These are phyloP conservation scores for Gerris lacustris DNA, from an alignment of 2,888 invertebrate species.

Conservation along the genomic window DNA sequence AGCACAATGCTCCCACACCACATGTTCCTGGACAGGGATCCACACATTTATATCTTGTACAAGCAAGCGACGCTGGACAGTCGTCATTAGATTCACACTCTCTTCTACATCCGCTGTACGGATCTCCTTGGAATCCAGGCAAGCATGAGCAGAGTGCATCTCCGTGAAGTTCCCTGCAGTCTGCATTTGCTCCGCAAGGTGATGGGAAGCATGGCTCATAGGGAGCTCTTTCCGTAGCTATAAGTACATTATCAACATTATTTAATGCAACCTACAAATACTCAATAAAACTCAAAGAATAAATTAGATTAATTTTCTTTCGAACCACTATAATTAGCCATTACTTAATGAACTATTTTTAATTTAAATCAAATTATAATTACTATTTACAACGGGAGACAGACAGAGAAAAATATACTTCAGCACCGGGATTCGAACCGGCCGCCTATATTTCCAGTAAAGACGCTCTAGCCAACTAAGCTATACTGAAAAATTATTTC, in stretches of 20 bases:
- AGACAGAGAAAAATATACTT: no score
- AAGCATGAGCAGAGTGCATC: conserved; percentile 77
- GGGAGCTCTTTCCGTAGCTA: conserved; percentile 51
- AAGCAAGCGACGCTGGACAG: conserved; percentile 58
- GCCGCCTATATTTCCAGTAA: no score
- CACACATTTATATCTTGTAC: conserved; percentile 68
- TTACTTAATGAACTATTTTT: no score
- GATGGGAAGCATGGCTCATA: conserved; percentile 66
- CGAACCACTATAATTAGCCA: no score
- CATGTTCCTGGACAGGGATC: conserved; percentile 78
- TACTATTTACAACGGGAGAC: no score
- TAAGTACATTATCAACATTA: conserved; percentile 26
- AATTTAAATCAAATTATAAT: no score
- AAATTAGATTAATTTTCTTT: no score
- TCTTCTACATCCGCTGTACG: conserved; percentile 60
- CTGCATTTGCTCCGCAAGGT: conserved; percentile 74
- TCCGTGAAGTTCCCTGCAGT: conserved; percentile 67
- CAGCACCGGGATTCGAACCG: no score
- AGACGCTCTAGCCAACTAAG: no score
- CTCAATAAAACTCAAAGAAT: no score
- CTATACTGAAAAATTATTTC: no score
- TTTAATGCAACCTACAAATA: no score
- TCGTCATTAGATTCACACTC: conserved; percentile 71
- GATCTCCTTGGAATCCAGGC: conserved; percentile 66
- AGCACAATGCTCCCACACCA: conserved; percentile 65